Evolutionary conservation across 2,888 invertebrate genomes (phyloP).

Genomic region (Neoaliturus tenellus): DNA sequence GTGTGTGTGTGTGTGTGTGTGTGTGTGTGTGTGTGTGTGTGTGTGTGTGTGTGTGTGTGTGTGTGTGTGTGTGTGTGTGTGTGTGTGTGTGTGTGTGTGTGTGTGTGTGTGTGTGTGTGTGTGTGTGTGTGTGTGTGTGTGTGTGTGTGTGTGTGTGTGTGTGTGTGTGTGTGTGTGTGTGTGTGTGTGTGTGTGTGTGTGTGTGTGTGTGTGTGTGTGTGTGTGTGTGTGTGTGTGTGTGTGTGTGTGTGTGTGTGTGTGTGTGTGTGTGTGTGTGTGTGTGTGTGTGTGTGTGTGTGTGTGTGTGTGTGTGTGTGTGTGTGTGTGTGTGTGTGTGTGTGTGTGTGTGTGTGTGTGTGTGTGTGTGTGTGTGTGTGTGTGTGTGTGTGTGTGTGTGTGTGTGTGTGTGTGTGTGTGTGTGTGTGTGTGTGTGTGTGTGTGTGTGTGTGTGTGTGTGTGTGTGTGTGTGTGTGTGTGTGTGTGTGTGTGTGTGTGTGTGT

Average conservation of each 20-base stretch:
- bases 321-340: constrained; percentile 34
- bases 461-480: constrained; percentile 22
- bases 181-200: constrained; percentile 43
- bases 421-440: constrained; percentile 28
- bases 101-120: constrained; percentile 41
- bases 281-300: constrained; percentile 40
- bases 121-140: constrained; percentile 48
- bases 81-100: constrained; percentile 31
- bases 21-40: constrained; percentile 28
- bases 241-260: constrained; percentile 42
- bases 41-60: constrained; percentile 44
- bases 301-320: constrained; percentile 43
- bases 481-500: constrained; percentile 11
- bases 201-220: constrained; percentile 49
- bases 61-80: constrained; percentile 10
- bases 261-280: constrained; percentile 40
- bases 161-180: constrained; percentile 31
- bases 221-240: constrained; percentile 50
- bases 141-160: constrained; percentile 37
- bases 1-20: constrained; percentile 3
- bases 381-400: constrained; percentile 45
- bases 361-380: constrained; percentile 40
- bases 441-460: constrained; percentile 41
- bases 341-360: constrained; percentile 40
- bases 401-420: constrained; percentile 32